Conservation (phyloP, 2,888 invertebrate species). For the Silvanus unidentatus region DNA sequence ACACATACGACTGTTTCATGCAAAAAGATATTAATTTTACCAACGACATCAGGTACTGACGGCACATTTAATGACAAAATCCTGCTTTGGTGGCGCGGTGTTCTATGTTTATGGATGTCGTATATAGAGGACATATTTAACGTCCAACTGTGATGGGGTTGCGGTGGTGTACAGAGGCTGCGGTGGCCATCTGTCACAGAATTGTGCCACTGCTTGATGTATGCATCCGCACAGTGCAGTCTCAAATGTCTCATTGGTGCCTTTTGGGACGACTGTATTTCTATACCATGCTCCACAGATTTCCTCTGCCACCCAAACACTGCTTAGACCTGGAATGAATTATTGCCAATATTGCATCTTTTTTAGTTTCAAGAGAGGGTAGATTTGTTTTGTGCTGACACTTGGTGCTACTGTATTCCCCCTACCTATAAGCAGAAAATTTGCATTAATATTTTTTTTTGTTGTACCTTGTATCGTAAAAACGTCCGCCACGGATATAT, state of each 20-base stretch:
- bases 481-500: too few relatives aligned
- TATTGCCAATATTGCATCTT: slow-evolving; percentile 22
- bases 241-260: slow-evolving; percentile 10
- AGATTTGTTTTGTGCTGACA: too few relatives aligned
- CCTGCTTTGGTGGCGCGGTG: slow-evolving; percentile 18
- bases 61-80: slow-evolving; percentile 36
- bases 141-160: slow-evolving; percentile 28
- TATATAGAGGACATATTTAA: slow-evolving; percentile 32
- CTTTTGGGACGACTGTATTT: slow-evolving; percentile 7
- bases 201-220: slow-evolving; percentile 33
- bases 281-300: too few relatives aligned
- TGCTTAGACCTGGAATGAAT: slow-evolving; percentile 15
- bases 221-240: slow-evolving; percentile 30
- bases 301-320: too few relatives aligned
- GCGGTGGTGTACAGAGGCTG: slow-evolving; percentile 30
- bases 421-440: too few relatives aligned
- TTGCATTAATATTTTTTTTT: too few relatives aligned
- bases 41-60: slow-evolving; percentile 38
- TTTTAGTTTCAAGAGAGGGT: too few relatives aligned
- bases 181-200: slow-evolving; percentile 38
- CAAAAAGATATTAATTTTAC: slow-evolving; percentile 33
- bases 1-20: slow-evolving; percentile 16
- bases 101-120: slow-evolving; percentile 33
- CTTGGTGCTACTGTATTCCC: too few relatives aligned
- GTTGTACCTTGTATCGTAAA: too few relatives aligned